Evolutionary conservation across 2,797 vertebrate species (phyloP).

Genomic region (Chlorospingus flavigularis): DNA sequence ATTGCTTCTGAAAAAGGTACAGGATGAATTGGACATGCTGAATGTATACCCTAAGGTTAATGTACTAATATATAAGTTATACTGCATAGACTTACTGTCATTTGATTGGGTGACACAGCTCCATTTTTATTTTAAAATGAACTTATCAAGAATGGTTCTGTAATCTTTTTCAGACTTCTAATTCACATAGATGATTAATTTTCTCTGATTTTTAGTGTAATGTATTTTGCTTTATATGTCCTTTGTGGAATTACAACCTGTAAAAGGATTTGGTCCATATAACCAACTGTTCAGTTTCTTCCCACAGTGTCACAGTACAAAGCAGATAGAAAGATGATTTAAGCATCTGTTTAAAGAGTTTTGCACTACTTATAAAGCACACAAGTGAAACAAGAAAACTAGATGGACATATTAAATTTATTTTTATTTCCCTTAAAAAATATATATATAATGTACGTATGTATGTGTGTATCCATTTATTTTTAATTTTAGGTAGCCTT

Average conservation of each 20-base stretch:
- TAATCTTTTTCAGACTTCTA: background rate
- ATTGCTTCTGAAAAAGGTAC: background rate
- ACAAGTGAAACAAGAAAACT: background rate
- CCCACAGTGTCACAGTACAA: background rate
- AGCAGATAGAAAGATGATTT: background rate
- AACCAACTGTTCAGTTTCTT: background rate
- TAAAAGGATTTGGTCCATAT: background rate
- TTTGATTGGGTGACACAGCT: background rate
- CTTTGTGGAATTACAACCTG: background rate
- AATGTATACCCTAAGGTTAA: background rate
- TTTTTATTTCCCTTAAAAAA: background rate
- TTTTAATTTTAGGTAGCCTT: background rate
- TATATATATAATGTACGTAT: background rate
- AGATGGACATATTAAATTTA: background rate
- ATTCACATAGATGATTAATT: background rate
- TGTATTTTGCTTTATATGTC: background rate
- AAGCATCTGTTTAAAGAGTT: background rate
- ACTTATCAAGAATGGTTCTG: background rate
- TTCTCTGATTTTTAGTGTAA: background rate
- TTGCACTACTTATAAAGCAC: background rate
- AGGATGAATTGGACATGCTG: background rate
- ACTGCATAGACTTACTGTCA: background rate
- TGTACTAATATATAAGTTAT: background rate
- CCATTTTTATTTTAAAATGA: background rate
- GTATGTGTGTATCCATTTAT: background rate